Evolutionary conservation across 2,113 vertebrate genomes (phyloP).

Genomic region (Zapornia atra): DNA sequence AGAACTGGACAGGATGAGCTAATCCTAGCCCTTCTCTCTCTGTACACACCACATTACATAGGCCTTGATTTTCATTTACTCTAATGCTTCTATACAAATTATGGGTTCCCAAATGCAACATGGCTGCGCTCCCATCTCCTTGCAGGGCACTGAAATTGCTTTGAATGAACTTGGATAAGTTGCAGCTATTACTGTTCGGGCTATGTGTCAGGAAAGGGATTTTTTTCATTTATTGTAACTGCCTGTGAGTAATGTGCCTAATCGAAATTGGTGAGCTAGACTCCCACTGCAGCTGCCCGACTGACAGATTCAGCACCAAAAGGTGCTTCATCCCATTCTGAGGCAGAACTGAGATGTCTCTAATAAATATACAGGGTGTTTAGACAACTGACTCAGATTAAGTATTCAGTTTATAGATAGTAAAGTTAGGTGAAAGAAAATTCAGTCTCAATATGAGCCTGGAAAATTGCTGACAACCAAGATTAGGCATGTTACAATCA

Average conservation of each 20-base stretch:
- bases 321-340: background rate
- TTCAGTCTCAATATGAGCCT: background rate
- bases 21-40: background rate
- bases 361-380: background rate
- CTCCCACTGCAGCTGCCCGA: background rate
- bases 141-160: background rate
- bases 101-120: background rate
- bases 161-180: background rate
- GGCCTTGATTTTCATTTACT: background rate
- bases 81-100: background rate
- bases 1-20: background rate
- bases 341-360: background rate
- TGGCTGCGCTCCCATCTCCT: background rate
- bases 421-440: slow-evolving; percentile 14
- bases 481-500: background rate
- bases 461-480: background rate
- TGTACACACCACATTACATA: background rate
- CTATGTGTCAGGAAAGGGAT: background rate
- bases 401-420: background rate
- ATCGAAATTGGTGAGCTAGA: background rate
- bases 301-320: background rate
- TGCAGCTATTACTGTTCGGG: background rate
- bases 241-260: background rate
- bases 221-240: background rate
- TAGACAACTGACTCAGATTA: background rate